These are phyloP conservation scores for Caracal caracal DNA, from an alignment of 2,113 vertebrate genomes.

Conservation along the genomic window DNA sequence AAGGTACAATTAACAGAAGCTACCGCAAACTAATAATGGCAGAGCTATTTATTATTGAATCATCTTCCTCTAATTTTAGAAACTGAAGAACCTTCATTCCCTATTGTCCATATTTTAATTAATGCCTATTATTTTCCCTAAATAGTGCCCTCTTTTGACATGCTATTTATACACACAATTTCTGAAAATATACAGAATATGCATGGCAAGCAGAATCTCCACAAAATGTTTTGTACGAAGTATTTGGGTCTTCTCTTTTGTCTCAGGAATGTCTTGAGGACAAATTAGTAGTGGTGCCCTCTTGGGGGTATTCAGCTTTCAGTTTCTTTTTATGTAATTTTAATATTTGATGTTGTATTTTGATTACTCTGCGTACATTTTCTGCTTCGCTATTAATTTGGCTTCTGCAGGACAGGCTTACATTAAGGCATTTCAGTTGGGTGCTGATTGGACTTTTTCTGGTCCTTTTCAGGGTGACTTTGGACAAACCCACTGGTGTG, in stretches of 20 bases:
- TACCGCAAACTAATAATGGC: slow-evolving; percentile 83
- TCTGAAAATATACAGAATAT: slow-evolving; percentile 84
- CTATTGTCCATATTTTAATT: slow-evolving; percentile 89
- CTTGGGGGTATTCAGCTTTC: slow-evolving; percentile 51
- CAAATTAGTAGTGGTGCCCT: slow-evolving; percentile 64
- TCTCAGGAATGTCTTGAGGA: slow-evolving; percentile 70
- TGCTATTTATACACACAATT: slow-evolving; percentile 85
- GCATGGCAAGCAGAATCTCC: slow-evolving; percentile 80
- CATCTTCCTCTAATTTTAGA: slow-evolving; percentile 88
- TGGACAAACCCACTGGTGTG: not conserved
- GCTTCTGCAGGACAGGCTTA: not conserved
- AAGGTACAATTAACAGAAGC: slow-evolving; percentile 79
- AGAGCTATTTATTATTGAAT: slow-evolving; percentile 86
- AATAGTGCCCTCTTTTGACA: slow-evolving; percentile 85
- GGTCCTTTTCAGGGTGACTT: not conserved
- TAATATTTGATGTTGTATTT: slow-evolving; percentile 67
- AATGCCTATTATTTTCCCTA: slow-evolving; percentile 86
- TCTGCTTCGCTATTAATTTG: slow-evolving; percentile 28
- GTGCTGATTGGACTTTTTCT: slow-evolving; percentile 1
- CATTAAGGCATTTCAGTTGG: not conserved
- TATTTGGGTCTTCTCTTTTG: slow-evolving; percentile 70
- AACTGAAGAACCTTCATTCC: slow-evolving; percentile 80
- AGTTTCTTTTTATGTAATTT: slow-evolving; percentile 61
- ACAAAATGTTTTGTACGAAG: slow-evolving; percentile 61
- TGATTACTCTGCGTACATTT: slow-evolving; percentile 52